Percentiles rank a stretch among this genome's conserved stretches.
Evolutionary conservation across 2,888 invertebrate genomes (phyloP).

Genomic region (Hartigia nigra): DNA sequence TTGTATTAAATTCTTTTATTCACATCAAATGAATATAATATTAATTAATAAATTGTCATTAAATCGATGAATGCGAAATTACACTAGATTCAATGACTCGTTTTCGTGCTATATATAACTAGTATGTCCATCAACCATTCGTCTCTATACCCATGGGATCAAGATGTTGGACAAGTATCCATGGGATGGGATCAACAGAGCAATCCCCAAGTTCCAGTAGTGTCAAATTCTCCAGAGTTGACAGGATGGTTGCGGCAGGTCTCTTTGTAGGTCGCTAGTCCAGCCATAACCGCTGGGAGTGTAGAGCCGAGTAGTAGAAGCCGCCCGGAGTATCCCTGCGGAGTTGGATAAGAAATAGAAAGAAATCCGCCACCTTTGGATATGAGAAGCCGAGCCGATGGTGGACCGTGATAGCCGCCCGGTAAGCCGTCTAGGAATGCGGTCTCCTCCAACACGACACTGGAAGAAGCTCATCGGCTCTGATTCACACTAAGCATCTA

Average conservation of each 20-base stretch:
- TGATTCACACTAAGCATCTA: neutral
- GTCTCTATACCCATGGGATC: neutral
- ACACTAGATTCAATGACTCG: neutral
- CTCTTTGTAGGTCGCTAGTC: neutral
- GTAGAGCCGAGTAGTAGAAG: conserved; percentile 70
- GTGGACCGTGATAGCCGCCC: conserved; percentile 46
- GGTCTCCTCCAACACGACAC: conserved; percentile 25
- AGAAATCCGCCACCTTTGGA: conserved; percentile 60
- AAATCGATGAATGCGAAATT: neutral
- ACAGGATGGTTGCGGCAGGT: conserved; percentile 13
- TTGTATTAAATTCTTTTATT: neutral
- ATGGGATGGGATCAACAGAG: neutral
- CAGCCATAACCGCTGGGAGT: conserved; percentile 8
- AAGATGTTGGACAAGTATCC: neutral
- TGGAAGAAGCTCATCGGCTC: neutral
- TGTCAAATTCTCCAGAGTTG: conserved; percentile 30
- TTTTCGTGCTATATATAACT: neutral
- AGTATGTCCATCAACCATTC: neutral
- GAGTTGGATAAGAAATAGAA: conserved; percentile 51
- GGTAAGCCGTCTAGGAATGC: conserved; percentile 65
- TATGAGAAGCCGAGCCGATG: conserved; percentile 42
- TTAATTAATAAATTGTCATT: neutral
- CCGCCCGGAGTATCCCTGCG: conserved; percentile 57
- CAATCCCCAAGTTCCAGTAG: conserved; percentile 25
- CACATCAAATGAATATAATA: neutral